Conservation (phyloP, 2,888 invertebrate genomes). For the Hypena proboscidalis region DNA sequence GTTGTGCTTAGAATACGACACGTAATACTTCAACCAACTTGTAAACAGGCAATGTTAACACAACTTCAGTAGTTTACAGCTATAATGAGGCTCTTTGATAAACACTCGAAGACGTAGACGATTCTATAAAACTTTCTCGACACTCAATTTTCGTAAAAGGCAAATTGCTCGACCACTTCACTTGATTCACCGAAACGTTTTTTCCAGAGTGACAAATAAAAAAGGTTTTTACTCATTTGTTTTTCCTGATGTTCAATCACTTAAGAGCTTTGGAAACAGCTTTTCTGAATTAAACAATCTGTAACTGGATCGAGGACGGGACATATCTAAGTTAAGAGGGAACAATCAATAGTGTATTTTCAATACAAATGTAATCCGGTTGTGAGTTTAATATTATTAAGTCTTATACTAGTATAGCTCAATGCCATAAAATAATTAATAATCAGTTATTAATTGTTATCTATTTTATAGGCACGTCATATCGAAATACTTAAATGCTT, state of each 20-base stretch:
- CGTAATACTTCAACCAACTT: slow-evolving; percentile 16
- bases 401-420: too few species aligned
- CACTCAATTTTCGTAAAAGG: slow-evolving; percentile 38
- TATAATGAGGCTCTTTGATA: slow-evolving; percentile 22
- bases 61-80: slow-evolving; percentile 17
- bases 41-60: slow-evolving; percentile 11
- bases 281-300: slow-evolving; percentile 38
- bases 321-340: slow-evolving; percentile 17
- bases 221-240: slow-evolving; percentile 37
- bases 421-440: too few species aligned
- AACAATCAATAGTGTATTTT: too few species aligned
- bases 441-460: too few species aligned
- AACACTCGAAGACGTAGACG: slow-evolving; percentile 17
- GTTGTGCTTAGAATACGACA: slow-evolving; percentile 7
- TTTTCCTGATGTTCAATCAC: slow-evolving; percentile 40
- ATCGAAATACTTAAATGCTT: too few species aligned
- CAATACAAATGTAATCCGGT: too few species aligned
- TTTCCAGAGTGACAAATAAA: slow-evolving; percentile 34
- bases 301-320: slow-evolving; percentile 22
- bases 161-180: slow-evolving; percentile 26
- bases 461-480: too few species aligned
- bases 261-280: slow-evolving; percentile 37
- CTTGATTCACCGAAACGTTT: slow-evolving; percentile 29
- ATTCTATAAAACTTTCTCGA: slow-evolving; percentile 17
- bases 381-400: too few species aligned